phyloP scores from a whole-genome alignment of 2,888 invertebrate genomes.

The Cephus nigrinus region DNA sequence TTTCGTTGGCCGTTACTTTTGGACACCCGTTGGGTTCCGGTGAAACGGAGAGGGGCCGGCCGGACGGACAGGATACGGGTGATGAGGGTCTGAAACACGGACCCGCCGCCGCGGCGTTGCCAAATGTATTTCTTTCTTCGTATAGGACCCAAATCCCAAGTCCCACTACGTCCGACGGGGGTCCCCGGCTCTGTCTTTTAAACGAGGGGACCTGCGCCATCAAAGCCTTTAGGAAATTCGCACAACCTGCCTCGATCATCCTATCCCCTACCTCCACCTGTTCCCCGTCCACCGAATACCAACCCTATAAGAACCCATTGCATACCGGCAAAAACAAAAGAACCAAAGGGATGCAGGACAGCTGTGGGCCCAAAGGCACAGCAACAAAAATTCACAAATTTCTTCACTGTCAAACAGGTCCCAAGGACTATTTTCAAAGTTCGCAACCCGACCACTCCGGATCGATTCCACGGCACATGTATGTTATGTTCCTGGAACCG shows the following conservation, averaged over 20 bases:
- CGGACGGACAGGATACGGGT: slow-evolving; percentile 24
- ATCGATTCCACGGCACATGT: not conserved
- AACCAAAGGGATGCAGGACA: not conserved
- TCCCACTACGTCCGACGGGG: not conserved
- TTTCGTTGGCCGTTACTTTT: not conserved
- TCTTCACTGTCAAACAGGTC: not conserved
- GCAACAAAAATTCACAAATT: not conserved
- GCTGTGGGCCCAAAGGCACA: not conserved
- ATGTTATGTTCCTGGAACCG: not conserved
- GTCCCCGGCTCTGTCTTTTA: not conserved
- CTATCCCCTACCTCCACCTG: not conserved
- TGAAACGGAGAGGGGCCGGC: slow-evolving; percentile 11
- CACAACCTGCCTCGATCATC: not conserved
- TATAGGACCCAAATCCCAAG: slow-evolving; percentile 4
- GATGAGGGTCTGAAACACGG: slow-evolving; percentile 23
- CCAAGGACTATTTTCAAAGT: not conserved
- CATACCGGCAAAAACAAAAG: not conserved
- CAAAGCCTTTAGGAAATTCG: not conserved
- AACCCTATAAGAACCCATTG: not conserved
- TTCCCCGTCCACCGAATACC: not conserved
- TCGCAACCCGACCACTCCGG: not conserved
- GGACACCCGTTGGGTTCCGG: slow-evolving; percentile 12
- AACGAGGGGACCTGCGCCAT: not conserved
- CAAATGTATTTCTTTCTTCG: slow-evolving; percentile 22
- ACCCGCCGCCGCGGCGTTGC: slow-evolving; percentile 22